phyloP scores from a whole-genome alignment of 2,113 vertebrate species.

The Ailuropoda melanoleuca region DNA sequence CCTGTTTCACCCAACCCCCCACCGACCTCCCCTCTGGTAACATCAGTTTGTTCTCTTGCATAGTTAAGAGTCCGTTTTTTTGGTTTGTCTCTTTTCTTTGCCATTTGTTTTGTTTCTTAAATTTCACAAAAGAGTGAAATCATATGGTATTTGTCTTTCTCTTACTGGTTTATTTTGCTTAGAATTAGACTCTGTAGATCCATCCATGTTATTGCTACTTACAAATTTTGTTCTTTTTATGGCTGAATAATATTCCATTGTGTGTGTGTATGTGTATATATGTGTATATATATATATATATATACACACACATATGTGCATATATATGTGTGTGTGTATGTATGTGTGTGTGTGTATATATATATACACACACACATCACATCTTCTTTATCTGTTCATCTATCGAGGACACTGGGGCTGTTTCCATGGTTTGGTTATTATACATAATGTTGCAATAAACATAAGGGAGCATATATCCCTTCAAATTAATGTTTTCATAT shows the following conservation, averaged over 20 bases:
- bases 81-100: not conserved
- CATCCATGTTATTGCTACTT: not conserved
- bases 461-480: not conserved
- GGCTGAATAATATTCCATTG: not conserved
- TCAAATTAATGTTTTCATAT: not conserved
- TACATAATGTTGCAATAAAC: not conserved
- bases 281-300: too few relatives aligned
- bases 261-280: too few relatives aligned
- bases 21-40: not conserved
- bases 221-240: not conserved
- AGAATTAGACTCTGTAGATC: not conserved
- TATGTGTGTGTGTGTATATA: too few relatives aligned
- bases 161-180: not conserved
- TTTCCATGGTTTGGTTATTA: not conserved
- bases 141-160: not conserved
- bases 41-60: not conserved
- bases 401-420: not conserved
- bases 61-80: not conserved
- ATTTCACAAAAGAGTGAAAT: not conserved
- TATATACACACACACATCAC: too few relatives aligned
- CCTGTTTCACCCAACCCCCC: not conserved
- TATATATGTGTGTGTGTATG: too few relatives aligned
- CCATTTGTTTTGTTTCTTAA: not conserved
- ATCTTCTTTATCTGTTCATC: not conserved
- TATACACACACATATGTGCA: too few relatives aligned